Evolutionary conservation across 2,888 invertebrate species (phyloP), one percentile per base, ranked within the genome.

Genomic region (Leucophora obtusa): DNA sequence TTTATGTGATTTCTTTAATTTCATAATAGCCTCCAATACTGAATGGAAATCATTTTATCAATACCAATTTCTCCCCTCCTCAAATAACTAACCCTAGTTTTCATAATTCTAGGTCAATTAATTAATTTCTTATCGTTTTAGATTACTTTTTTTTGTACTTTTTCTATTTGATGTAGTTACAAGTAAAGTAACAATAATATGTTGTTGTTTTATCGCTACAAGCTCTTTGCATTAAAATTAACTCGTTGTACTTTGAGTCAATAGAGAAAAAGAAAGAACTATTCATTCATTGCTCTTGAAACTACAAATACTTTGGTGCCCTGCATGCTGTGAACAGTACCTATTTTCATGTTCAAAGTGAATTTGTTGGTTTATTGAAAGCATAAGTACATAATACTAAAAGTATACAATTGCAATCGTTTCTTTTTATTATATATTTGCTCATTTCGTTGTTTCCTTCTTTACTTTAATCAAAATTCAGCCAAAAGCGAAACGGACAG

Each of bases 151-250:
- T 65, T 47, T n/a, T 47, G 0, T 47, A 47, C n/a, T n/a, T 47
- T 47, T 47, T n/a, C 6, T 47, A 14, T 47, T 47, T 47, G 11
- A 47, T 47, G 6, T 6, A 6, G n/a, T 47, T 47, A 38, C 38
- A 38, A 47, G 6, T 47, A n/a, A n/a, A 47, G 43, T 14, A 47
- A 47, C 43, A 38, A 38, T 38, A 38, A 10, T 38, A 11, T 69
- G 28, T n/a, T 47, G 33, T 70, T 70, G 18, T 51, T 70, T 51
- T 43, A 62, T 62, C 18, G 51, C 62, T 51, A 24, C 60, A 17
- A 58, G 68, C 68, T 47, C 59, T 71, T 71, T 71, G 28, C 38
- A 53, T 68, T 50, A 47, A 76, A 76, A 53, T 69, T 53, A 58
- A 65, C 63, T 58, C 53, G 38, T 51, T 70, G 38, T 59, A 54